Percentiles rank a stretch among this genome's conserved stretches.
phyloP scores from a whole-genome alignment of 2,113 vertebrate species.

The Thalassarche chlororhynchos region DNA sequence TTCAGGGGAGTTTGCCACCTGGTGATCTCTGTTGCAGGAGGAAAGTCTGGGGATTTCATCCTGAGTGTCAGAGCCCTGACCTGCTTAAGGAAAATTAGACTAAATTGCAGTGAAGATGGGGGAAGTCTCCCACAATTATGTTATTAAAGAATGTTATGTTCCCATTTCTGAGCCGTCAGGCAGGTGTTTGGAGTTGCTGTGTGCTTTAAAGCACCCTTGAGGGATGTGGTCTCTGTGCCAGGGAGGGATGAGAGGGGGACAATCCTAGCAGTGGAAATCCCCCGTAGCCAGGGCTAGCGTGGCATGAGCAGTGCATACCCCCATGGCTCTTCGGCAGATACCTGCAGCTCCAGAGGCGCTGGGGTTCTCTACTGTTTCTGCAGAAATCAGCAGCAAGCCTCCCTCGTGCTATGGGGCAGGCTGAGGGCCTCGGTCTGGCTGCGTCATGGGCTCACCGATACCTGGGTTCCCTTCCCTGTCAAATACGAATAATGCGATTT shows the following conservation, averaged over 20 bases:
- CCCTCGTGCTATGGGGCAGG: rapidly evolving
- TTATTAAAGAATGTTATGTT: background rate
- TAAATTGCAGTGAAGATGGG: background rate
- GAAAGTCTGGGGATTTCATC: background rate
- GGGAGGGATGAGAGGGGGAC: background rate
- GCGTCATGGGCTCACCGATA: rapidly evolving
- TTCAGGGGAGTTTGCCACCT: background rate
- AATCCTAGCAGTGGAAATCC: background rate
- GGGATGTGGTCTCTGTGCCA: background rate
- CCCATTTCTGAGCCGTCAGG: background rate
- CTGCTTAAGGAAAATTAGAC: background rate
- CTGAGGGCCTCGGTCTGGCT: background rate
- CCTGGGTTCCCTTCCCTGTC: background rate
- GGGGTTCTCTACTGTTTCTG: background rate
- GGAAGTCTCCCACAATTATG: background rate
- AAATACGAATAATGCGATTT: background rate
- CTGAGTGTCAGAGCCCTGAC: rapidly evolving
- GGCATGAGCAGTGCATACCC: rapidly evolving
- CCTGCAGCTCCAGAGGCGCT: background rate
- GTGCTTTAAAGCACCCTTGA: background rate
- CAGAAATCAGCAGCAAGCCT: background rate
- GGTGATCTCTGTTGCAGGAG: background rate
- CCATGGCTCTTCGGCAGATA: background rate
- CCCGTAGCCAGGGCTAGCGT: background rate
- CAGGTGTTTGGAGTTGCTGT: background rate